Evolutionary conservation across 2,888 invertebrate species (phyloP).

Genomic region (Drosophila neutralis): DNA sequence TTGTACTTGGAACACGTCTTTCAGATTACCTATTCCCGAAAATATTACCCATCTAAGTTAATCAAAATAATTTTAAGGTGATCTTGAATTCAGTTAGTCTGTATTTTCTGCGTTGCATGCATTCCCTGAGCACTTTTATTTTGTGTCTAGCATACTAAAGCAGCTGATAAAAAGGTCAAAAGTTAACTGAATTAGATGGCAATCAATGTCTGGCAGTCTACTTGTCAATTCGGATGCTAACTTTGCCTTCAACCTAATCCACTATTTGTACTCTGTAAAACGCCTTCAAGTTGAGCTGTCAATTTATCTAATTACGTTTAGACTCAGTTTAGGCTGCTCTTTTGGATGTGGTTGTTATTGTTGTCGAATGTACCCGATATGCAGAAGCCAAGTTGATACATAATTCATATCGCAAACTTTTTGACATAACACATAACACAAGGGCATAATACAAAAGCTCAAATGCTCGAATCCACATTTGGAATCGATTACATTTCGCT

Average conservation of each 20-base stretch:
- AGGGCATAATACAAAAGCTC: slow-evolving; percentile 12
- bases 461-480: slow-evolving; percentile 29
- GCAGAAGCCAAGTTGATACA: slow-evolving; percentile 35
- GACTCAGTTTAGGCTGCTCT: background rate
- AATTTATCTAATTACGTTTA: slow-evolving; percentile 18
- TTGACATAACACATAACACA: background rate
- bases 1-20: background rate
- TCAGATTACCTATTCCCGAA: background rate
- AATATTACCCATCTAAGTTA: background rate
- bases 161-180: background rate
- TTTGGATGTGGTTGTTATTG: background rate
- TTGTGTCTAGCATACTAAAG: background rate
- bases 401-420: slow-evolving; percentile 57
- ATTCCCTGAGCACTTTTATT: background rate
- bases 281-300: slow-evolving; percentile 2
- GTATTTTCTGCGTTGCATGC: background rate
- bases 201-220: slow-evolving; percentile 6
- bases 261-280: background rate
- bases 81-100: background rate
- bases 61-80: background rate
- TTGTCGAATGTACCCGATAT: slow-evolving; percentile 12
- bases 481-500: slow-evolving; percentile 35
- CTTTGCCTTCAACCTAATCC: slow-evolving; percentile 3
- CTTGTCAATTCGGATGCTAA: background rate
- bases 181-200: slow-evolving; percentile 4